Percentiles rank a stretch among this genome's conserved stretches.
Evolutionary conservation across 2,888 invertebrate genomes (phyloP).

Genomic region (Cremastobaeus sp.): DNA sequence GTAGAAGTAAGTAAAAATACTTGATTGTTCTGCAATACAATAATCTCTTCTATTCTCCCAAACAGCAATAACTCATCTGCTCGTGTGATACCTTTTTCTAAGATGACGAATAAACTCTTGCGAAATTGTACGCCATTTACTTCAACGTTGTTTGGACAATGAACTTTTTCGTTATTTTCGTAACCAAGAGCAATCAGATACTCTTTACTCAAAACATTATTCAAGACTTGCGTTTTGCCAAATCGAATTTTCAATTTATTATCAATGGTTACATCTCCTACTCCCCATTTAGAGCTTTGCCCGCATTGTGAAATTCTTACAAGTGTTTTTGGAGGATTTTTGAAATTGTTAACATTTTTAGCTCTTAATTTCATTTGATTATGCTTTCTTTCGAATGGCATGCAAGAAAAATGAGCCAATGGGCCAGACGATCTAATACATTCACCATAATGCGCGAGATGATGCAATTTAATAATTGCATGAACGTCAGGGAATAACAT

Average conservation of each 20-base stretch:
- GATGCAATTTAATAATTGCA: slow-evolving; percentile 59
- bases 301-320: slow-evolving; percentile 44
- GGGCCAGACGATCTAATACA: too few species aligned
- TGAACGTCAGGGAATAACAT: slow-evolving; percentile 52
- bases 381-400: slow-evolving; percentile 61
- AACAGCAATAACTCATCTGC: too few species aligned
- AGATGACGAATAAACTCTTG: too few species aligned
- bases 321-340: slow-evolving; percentile 57
- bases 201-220: background rate
- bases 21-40: too few species aligned
- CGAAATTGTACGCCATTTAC: too few species aligned
- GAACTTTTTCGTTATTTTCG: too few species aligned
- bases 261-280: slow-evolving; percentile 42
- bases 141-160: too few species aligned
- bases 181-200: background rate
- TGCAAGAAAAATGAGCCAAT: slow-evolving; percentile 53
- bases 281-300: slow-evolving; percentile 53
- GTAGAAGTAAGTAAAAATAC: too few species aligned
- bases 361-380: slow-evolving; percentile 46
- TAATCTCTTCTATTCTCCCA: too few species aligned
- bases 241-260: background rate
- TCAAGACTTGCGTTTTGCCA: background rate
- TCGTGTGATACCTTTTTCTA: too few species aligned
- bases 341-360: slow-evolving; percentile 55
- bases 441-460: slow-evolving; percentile 55